Conservation (phyloP, 2,797 vertebrate species). For the Carcharodon carcharias region DNA sequence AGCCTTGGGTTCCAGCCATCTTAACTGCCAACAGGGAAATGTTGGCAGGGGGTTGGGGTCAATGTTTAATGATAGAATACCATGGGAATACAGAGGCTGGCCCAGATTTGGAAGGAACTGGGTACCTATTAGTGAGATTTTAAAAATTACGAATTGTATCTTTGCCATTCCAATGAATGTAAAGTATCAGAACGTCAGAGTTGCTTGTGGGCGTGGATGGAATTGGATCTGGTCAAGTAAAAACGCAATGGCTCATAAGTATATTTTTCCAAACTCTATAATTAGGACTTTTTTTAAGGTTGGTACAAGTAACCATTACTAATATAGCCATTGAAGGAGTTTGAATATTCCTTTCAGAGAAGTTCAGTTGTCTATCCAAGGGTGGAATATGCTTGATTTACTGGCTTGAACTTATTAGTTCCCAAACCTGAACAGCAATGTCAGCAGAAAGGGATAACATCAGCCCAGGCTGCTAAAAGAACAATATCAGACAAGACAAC, state of each 20-base stretch:
- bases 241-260: not conserved
- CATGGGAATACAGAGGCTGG: not conserved
- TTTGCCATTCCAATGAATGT: not conserved
- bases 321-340: not conserved
- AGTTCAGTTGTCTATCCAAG: not conserved
- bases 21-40: not conserved
- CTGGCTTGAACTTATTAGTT: not conserved
- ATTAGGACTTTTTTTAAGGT: not conserved
- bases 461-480: not conserved
- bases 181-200: no score
- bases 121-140: not conserved
- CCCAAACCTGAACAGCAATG: not conserved
- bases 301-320: not conserved
- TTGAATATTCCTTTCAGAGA: not conserved
- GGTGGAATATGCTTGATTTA: not conserved
- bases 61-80: not conserved
- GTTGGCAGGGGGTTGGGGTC: not conserved
- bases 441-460: not conserved
- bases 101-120: not conserved
- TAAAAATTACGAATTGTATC: not conserved
- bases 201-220: no score
- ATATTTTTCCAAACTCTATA: not conserved
- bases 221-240: not conserved
- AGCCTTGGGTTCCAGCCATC: not conserved
- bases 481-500: not conserved